Conservation (phyloP, 2,797 vertebrate species). For the Menidia menidia region DNA sequence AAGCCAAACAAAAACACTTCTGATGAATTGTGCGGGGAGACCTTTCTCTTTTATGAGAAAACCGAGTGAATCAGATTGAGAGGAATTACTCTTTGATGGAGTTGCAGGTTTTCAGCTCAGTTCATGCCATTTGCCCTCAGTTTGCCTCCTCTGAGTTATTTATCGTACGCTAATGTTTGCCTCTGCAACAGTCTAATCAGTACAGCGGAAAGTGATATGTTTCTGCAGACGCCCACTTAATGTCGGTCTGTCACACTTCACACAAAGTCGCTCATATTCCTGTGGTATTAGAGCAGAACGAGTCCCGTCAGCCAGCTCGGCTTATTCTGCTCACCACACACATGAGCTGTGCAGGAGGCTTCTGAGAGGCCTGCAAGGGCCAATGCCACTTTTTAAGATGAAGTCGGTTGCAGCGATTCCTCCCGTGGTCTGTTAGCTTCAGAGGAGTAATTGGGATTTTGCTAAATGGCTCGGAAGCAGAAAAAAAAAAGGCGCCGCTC, state of each 20-base stretch:
- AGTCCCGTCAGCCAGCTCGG: conserved; percentile 26
- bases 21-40: conserved; percentile 16
- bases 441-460: background rate
- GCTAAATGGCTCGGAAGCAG: background rate
- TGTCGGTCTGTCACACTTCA: conserved; percentile 53
- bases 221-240: conserved; percentile 73
- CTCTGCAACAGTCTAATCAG: conserved; percentile 58
- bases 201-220: conserved; percentile 65
- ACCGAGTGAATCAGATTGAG: conserved; percentile 29
- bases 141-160: background rate
- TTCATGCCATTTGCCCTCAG: conserved; percentile 20
- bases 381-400: too few species aligned
- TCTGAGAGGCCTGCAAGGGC: background rate
- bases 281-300: conserved; percentile 57
- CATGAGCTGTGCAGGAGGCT: conserved; percentile 6
- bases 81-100: conserved; percentile 12
- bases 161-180: conserved; percentile 48
- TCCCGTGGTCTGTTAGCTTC: background rate
- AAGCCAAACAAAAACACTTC: conserved; percentile 9
- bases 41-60: conserved; percentile 30
- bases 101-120: conserved; percentile 1
- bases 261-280: conserved; percentile 49
- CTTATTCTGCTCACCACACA: conserved; percentile 24
- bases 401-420: background rate
- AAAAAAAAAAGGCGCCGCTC: background rate